Conservation (phyloP, 2,797 vertebrate species). For the Fistularia commersonii region DNA sequence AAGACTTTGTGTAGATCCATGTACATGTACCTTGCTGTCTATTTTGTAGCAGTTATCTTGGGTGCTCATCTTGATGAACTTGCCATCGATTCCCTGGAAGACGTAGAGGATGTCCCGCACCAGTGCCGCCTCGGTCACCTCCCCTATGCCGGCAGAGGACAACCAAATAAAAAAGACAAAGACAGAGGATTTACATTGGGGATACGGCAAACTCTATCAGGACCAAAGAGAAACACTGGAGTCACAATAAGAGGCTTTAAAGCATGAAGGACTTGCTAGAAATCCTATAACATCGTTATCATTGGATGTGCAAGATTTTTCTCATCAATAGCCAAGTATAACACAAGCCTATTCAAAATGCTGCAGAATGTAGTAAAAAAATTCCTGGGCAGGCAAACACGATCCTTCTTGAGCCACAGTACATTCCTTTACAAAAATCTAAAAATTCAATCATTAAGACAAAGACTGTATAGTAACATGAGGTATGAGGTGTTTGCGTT, state of each 20-base stretch:
- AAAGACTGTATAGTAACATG: too few relatives aligned
- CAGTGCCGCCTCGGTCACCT: slow-evolving; percentile 86
- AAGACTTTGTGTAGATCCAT: neutral
- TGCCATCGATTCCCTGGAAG: slow-evolving; percentile 98
- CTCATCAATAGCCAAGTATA: too few relatives aligned
- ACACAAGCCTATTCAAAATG: neutral
- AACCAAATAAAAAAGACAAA: slow-evolving; percentile 14
- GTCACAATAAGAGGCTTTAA: too few relatives aligned
- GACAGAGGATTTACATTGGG: slow-evolving; percentile 4
- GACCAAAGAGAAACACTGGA: neutral
- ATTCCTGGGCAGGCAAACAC: too few relatives aligned
- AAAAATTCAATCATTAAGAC: too few relatives aligned
- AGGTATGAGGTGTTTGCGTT: too few relatives aligned
- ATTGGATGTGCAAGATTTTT: too few relatives aligned
- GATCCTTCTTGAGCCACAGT: too few relatives aligned
- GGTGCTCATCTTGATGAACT: slow-evolving; percentile 90
- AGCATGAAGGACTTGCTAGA: too few relatives aligned
- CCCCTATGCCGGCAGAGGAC: slow-evolving; percentile 53
- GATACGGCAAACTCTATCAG: neutral
- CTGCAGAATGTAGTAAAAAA: too few relatives aligned
- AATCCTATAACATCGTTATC: too few relatives aligned
- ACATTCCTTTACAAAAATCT: too few relatives aligned
- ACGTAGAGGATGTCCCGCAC: slow-evolving; percentile 96
- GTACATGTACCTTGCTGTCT: slow-evolving; percentile 86
- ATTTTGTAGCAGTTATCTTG: slow-evolving; percentile 93